Percentiles rank a stretch among this genome's conserved stretches.
Conservation (phyloP, 2,888 invertebrate genomes). For the Eristalis pertinax region DNA sequence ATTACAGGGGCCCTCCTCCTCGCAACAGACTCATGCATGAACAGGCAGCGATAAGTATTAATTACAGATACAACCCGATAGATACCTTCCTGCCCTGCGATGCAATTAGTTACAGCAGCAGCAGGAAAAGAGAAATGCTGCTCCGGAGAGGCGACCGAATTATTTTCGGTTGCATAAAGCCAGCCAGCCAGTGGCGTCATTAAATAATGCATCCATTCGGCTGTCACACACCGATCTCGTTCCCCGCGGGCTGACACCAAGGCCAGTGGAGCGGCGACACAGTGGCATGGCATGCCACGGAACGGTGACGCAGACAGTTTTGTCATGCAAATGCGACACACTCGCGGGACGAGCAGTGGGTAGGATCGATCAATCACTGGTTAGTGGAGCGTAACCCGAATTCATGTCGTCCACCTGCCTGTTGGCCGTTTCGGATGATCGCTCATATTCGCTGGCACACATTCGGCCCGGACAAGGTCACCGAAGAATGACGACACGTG, state of each 20-base stretch:
- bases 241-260: constrained; percentile 34
- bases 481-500: constrained; percentile 32
- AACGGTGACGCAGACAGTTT: not conserved
- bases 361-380: constrained; percentile 46
- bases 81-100: constrained; percentile 17
- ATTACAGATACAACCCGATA: constrained; percentile 43
- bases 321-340: constrained; percentile 35
- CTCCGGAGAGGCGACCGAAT: constrained; percentile 20
- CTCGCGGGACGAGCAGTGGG: constrained; percentile 4
- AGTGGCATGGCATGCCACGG: not conserved
- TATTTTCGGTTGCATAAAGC: constrained; percentile 51
- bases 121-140: constrained; percentile 56
- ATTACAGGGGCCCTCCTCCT: constrained; percentile 37
- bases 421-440: not conserved
- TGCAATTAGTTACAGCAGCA: constrained; percentile 62
- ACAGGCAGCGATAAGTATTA: constrained; percentile 60
- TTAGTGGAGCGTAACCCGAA: constrained; percentile 52
- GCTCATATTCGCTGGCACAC: not conserved
- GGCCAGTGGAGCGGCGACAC: constrained; percentile 7
- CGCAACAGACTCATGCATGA: constrained; percentile 64
- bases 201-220: not conserved
- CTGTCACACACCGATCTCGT: not conserved
- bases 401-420: constrained; percentile 20
- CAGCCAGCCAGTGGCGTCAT: not conserved
- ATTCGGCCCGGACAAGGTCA: constrained; percentile 30